phyloP scores from a whole-genome alignment of 2,888 invertebrate species.

The Euzophera pinguis region DNA sequence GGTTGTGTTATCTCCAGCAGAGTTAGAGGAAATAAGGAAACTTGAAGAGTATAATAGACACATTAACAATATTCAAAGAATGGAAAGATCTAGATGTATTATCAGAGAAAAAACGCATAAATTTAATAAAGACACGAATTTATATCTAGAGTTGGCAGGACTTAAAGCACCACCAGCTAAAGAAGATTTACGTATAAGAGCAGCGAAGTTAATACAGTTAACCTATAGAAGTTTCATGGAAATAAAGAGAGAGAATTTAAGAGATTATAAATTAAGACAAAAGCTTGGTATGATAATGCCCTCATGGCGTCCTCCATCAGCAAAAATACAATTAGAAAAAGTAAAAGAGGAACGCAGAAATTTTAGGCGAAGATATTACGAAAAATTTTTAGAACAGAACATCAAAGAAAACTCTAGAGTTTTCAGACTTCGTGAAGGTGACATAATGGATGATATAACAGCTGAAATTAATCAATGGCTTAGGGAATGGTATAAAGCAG shows the following conservation, averaged over 20 bases:
- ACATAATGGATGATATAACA: constrained; percentile 86
- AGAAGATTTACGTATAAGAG: constrained; percentile 38
- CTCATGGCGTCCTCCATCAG: constrained; percentile 63
- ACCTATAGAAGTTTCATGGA: constrained; percentile 65
- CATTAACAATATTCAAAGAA: constrained; percentile 56
- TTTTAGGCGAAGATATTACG: constrained; percentile 63
- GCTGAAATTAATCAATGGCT: constrained; percentile 89
- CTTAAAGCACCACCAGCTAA: constrained; percentile 47
- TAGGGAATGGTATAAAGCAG: constrained; percentile 79
- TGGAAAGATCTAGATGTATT: constrained; percentile 55
- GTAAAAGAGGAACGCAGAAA: constrained; percentile 66
- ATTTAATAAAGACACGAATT: constrained; percentile 48
- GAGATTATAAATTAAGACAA: constrained; percentile 60
- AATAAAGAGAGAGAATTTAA: constrained; percentile 52
- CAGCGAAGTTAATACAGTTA: constrained; percentile 47
- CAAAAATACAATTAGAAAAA: constrained; percentile 64
- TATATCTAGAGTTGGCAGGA: constrained; percentile 64
- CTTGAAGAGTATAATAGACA: constrained; percentile 48
- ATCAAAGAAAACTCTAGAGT: constrained; percentile 73
- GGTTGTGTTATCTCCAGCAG: constrained; percentile 43
- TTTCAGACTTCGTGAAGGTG: constrained; percentile 70
- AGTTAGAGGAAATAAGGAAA: constrained; percentile 41
- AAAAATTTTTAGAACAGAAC: constrained; percentile 62
- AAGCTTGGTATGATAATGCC: constrained; percentile 80
- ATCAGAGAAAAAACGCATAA: constrained; percentile 40